These are phyloP conservation scores for Trichomalopsis sarcophagae DNA, from an alignment of 1,140 invertebrate species.

Conservation along the genomic window DNA sequence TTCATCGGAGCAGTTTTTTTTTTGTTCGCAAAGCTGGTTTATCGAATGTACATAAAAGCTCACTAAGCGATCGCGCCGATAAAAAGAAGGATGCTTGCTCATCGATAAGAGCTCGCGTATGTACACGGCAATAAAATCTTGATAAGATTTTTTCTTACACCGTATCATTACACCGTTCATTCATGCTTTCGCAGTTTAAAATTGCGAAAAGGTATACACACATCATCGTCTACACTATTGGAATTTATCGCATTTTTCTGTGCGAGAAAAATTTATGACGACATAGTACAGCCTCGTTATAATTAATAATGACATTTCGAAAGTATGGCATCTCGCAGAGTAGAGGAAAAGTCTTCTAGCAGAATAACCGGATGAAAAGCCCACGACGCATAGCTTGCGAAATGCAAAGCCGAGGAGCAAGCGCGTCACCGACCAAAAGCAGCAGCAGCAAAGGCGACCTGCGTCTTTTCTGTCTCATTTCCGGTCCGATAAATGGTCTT, in stretches of 20 bases:
- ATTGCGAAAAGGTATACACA: no score
- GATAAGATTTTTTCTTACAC: neutral
- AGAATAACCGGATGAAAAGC: no score
- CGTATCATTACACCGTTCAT: neutral
- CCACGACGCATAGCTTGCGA: neutral
- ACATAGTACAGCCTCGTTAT: no score
- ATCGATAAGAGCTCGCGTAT: neutral
- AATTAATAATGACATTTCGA: no score
- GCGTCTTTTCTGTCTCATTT: conserved; percentile 34
- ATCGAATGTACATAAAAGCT: neutral
- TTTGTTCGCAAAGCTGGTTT: neutral
- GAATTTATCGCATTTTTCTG: no score
- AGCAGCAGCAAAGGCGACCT: neutral
- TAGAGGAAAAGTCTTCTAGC: no score
- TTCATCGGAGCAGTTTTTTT: neutral
- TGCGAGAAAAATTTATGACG: no score
- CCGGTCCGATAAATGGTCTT: conserved; percentile 43
- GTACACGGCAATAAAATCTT: neutral
- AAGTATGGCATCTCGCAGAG: no score
- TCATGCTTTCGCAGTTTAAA: neutral
- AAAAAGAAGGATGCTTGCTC: neutral
- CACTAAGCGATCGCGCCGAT: neutral
- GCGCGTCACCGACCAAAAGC: conserved; percentile 7
- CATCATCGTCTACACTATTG: no score
- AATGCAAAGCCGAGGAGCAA: neutral